A percentile compares a stretch with the other conserved stretches of the same genome.
Evolutionary conservation across 2,797 vertebrate species (phyloP).

Genomic region (Otolemur crassicaudatus): DNA sequence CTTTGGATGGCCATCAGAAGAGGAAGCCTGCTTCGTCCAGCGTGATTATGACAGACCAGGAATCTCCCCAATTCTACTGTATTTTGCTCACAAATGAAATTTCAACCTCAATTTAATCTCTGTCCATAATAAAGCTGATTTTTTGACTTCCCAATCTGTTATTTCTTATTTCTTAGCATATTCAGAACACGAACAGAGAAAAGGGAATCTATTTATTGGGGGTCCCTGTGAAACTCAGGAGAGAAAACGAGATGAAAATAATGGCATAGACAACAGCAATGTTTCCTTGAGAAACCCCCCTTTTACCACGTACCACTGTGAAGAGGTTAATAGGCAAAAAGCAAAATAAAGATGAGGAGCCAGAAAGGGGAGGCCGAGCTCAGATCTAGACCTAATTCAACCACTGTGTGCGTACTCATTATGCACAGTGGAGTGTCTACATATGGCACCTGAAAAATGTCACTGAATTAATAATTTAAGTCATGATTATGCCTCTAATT

Average conservation of each 20-base stretch:
- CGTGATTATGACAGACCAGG: neutral
- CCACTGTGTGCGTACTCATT: neutral
- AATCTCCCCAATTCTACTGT: neutral
- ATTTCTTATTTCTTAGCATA: neutral
- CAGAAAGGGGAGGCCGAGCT: neutral
- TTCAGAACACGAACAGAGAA: neutral
- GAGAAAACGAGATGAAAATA: conserved; percentile 22
- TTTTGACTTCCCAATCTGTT: neutral
- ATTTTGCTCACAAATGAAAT: neutral
- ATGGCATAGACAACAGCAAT: neutral
- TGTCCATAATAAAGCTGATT: neutral
- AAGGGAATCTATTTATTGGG: neutral
- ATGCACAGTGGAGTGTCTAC: neutral
- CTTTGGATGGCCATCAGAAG: neutral
- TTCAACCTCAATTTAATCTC: neutral
- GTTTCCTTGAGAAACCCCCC: neutral
- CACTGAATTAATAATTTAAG: conserved; percentile 79
- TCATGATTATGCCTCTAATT: conserved; percentile 79
- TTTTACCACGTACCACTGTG: neutral
- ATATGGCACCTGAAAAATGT: conserved; percentile 75
- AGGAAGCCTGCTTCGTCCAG: neutral
- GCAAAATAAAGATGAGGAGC: neutral
- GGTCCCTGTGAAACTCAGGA: neutral
- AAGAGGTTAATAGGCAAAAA: neutral
- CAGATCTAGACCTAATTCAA: neutral